Percentiles rank a stretch among this genome's conserved stretches.
These are phyloP conservation scores for Sarcophilus harrisii DNA, from an alignment of 2,797 vertebrate genomes.

Conservation along the genomic window DNA sequence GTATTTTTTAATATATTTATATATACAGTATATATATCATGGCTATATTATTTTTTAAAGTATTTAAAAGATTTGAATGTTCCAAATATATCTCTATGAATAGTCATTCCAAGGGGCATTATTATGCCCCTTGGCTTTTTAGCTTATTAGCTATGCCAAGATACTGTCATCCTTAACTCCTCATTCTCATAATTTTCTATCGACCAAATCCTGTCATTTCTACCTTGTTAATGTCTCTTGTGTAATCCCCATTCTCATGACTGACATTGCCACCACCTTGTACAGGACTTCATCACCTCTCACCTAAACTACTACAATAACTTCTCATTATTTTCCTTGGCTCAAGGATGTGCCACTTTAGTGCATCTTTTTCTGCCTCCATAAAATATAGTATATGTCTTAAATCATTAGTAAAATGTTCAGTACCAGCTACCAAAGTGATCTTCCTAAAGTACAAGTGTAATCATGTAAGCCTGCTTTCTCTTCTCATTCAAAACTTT, in stretches of 20 bases:
- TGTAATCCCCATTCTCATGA: neutral
- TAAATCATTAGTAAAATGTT: neutral
- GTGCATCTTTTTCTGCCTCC: neutral
- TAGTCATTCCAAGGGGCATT: neutral
- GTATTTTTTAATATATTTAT: too few species aligned
- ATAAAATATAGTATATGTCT: neutral
- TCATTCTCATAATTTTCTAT: neutral
- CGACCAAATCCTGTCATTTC: neutral
- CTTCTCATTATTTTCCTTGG: neutral
- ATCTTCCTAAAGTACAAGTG: neutral
- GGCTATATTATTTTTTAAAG: too few species aligned
- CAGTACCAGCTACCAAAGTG: neutral
- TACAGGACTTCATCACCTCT: neutral
- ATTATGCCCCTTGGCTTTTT: too few species aligned
- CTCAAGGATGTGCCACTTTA: neutral
- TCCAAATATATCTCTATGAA: neutral
- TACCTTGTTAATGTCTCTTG: neutral
- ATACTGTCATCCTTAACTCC: neutral
- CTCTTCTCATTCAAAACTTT: neutral
- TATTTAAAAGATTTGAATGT: neutral
- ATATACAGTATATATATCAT: too few species aligned
- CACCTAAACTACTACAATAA: neutral
- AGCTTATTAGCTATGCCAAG: neutral
- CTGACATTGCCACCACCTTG: neutral
- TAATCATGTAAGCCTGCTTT: neutral